Base-by-base conservation (phyloP, 1,140 invertebrate species). In the Stegodyphus mimosarum region DNA sequence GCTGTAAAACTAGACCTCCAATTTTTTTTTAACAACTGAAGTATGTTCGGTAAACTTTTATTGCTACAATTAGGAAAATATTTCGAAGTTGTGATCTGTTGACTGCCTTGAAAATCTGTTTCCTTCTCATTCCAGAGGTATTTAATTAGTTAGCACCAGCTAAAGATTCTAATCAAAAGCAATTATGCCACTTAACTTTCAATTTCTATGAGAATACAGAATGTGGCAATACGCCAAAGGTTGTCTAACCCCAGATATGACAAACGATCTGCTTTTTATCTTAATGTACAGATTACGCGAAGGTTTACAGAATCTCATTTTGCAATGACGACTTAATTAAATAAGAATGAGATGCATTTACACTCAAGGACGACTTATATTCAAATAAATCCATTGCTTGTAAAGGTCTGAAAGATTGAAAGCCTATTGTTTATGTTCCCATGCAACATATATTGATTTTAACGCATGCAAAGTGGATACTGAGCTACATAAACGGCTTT, bases 151-250 rank as follows among this genome's bases (percentile, higher is more conserved):
- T 79, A 70, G 52, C 50, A 55, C 64, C 70, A 49, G 11, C 17
- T 9, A 7, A 5, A 79, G 77, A 79, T 79, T 64, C 9, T 48
- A 79, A 79, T 79, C 77, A 52, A 7, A 0, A 0, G 9, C 77
- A 79, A 79, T 79, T 79, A 79, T 70, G 52, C 53, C 77, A 55
- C 69, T 79, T 79, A 79, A 70, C 51, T 70, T 79, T 69, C 77
- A 48, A 63, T 79, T 79, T 69, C 67, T 70, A 15, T 13, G 17
- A 79, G 66, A 15, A 17, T 51, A 69, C 70, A 49, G 9, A 49
- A 49, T 70, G 48, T 33, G 7, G 17, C 18, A 13, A 66, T 17
- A 60, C 33, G 33, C 33, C 33, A 33, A 33, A 3, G 33, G 33
- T 33, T 33, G 33, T 33, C 33, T 11, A 60, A 15, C 15, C 55